These are phyloP conservation scores for Hephaestus fuliginosus DNA, from an alignment of 2,797 vertebrate genomes.

Conservation along the genomic window DNA sequence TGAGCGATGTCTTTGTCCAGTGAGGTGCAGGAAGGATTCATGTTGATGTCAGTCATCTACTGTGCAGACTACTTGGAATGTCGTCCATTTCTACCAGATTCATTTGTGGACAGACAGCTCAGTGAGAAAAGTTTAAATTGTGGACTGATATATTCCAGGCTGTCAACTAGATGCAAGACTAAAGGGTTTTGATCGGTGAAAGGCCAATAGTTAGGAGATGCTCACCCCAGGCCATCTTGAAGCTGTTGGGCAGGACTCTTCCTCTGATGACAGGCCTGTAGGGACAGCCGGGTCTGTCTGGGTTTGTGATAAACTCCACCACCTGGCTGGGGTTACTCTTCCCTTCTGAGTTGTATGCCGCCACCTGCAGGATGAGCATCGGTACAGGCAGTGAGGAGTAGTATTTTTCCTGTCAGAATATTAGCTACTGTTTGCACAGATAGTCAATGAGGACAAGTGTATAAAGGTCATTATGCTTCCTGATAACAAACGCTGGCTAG, in stretches of 20 bases:
- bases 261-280: slow-evolving; percentile 91
- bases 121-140: slow-evolving; percentile 18
- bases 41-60: slow-evolving; percentile 43
- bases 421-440: slow-evolving; percentile 6
- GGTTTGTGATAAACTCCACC: slow-evolving; percentile 92
- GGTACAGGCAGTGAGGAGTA: slow-evolving; percentile 18
- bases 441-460: slow-evolving; percentile 24
- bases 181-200: slow-evolving; percentile 9
- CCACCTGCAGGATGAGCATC: slow-evolving; percentile 86
- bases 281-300: slow-evolving; percentile 92
- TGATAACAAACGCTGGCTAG: slow-evolving; percentile 37
- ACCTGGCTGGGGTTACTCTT: slow-evolving; percentile 96
- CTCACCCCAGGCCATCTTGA: slow-evolving; percentile 97
- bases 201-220: slow-evolving; percentile 7
- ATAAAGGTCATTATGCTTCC: slow-evolving; percentile 45
- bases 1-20: slow-evolving; percentile 42
- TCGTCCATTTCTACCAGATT: slow-evolving; percentile 32
- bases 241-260: slow-evolving; percentile 92
- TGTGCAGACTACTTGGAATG: slow-evolving; percentile 33
- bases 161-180: slow-evolving; percentile 22
- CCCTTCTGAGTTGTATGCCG: slow-evolving; percentile 96
- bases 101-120: slow-evolving; percentile 21
- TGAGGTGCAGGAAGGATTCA: slow-evolving; percentile 38
- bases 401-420: slow-evolving; percentile 19
- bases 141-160: slow-evolving; percentile 30